phyloP scores from a whole-genome alignment of 2,888 invertebrate species.

The Sycophila texana region DNA sequence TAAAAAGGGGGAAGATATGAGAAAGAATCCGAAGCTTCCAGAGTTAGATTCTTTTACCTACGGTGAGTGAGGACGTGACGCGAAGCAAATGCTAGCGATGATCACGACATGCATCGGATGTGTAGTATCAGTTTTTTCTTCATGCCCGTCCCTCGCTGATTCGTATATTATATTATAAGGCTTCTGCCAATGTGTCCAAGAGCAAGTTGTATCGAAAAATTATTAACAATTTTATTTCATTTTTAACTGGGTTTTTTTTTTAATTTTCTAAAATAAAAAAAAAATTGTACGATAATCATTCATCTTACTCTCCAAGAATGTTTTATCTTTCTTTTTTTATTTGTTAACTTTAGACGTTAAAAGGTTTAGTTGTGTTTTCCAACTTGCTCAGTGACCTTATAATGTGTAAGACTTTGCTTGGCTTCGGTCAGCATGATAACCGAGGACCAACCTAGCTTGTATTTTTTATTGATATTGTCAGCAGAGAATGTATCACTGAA shows the following conservation, averaged over 20 bases:
- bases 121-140: background rate
- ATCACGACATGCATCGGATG: constrained; percentile 14
- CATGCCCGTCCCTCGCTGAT: constrained; percentile 30
- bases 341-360: background rate
- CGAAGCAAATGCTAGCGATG: constrained; percentile 17
- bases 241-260: background rate
- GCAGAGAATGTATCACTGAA: constrained; percentile 47
- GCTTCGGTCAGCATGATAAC: constrained; percentile 67
- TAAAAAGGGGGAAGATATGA: background rate
- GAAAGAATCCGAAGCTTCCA: constrained; percentile 29
- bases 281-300: background rate
- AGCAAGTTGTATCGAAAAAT: constrained; percentile 15
- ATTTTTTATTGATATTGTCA: constrained; percentile 63
- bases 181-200: constrained; percentile 28
- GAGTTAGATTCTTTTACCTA: constrained; percentile 15
- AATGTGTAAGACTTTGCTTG: constrained; percentile 64
- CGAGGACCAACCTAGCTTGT: constrained; percentile 70
- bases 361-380: constrained; percentile 22
- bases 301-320: background rate
- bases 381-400: constrained; percentile 33
- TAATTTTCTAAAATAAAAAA: background rate
- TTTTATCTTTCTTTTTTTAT: background rate
- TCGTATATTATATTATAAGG: constrained; percentile 35
- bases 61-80: background rate
- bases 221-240: constrained; percentile 18